These are phyloP conservation scores for Atrina japonica DNA, from an alignment of 2,888 invertebrate species.

Conservation along the genomic window DNA sequence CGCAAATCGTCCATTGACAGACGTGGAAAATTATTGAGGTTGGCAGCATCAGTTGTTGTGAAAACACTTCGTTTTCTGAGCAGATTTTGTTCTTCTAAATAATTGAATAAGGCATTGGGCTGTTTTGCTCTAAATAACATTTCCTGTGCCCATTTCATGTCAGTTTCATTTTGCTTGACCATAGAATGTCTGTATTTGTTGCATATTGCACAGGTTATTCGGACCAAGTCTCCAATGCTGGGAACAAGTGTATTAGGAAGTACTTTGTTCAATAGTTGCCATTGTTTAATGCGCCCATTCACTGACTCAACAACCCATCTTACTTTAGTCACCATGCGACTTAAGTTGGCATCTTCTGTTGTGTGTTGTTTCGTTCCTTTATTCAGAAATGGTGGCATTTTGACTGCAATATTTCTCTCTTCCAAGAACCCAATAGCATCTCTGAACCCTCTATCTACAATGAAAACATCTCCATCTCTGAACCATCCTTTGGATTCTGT, in stretches of 20 bases:
- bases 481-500: too few species aligned
- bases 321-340: conserved; percentile 34
- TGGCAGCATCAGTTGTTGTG: too few species aligned
- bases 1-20: conserved; percentile 10
- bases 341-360: conserved; percentile 24
- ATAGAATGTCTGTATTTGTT: conserved; percentile 14
- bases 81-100: background rate
- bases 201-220: conserved; percentile 9
- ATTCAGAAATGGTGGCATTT: conserved; percentile 27
- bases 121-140: background rate
- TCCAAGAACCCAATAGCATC: too few species aligned
- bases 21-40: background rate
- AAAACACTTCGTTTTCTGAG: background rate
- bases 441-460: too few species aligned
- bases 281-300: conserved; percentile 31
- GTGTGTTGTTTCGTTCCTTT: conserved; percentile 35
- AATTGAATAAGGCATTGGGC: background rate
- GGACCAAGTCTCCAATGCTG: conserved; percentile 14
- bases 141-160: background rate
- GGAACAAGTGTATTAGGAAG: conserved; percentile 16
- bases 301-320: conserved; percentile 37
- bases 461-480: too few species aligned
- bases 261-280: conserved; percentile 6
- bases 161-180: too few species aligned
- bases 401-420: too few species aligned